A percentile compares a stretch with the other conserved stretches of the same genome.
Evolutionary conservation across 92 coral and sea anemone species (phyloP).

Genomic region (Epizoanthus rinbou): DNA sequence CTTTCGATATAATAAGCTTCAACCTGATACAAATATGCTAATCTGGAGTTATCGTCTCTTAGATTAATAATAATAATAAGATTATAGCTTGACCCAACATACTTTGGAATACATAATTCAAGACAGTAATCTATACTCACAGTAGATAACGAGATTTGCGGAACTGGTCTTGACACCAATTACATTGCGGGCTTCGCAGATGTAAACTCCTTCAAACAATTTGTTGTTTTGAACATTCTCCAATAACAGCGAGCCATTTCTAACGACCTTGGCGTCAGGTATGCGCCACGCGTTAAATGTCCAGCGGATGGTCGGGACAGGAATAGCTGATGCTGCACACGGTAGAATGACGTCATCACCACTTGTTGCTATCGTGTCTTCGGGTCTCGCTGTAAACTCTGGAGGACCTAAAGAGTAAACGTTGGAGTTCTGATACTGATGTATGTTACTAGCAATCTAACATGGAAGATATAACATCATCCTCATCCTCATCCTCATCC

Average conservation of each 20-base stretch:
- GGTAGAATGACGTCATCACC: background rate
- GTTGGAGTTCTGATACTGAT: too few species aligned
- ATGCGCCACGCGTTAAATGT: background rate
- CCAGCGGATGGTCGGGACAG: conserved; percentile 8
- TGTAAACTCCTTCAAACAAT: background rate
- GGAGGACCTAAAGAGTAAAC: conserved; percentile 3
- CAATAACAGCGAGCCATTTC: background rate
- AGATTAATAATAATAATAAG: too few species aligned
- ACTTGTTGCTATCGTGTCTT: background rate
- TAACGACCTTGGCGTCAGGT: background rate
- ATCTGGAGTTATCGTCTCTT: background rate
- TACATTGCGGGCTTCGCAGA: background rate
- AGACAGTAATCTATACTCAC: background rate
- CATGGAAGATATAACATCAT: background rate
- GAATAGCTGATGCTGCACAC: background rate
- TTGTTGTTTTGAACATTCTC: conserved; percentile 7
- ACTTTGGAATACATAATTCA: background rate
- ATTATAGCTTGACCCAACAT: background rate
- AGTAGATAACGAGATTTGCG: background rate
- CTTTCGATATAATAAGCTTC: too few species aligned
- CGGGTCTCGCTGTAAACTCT: background rate
- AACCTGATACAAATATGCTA: background rate
- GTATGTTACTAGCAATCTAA: too few species aligned
- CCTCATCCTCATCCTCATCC: too few species aligned
- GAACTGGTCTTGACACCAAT: background rate